A percentile compares a stretch with the other conserved stretches of the same genome.
Evolutionary conservation across 2,888 invertebrate species (phyloP).

Genomic region (Ganaspis brasiliensis): DNA sequence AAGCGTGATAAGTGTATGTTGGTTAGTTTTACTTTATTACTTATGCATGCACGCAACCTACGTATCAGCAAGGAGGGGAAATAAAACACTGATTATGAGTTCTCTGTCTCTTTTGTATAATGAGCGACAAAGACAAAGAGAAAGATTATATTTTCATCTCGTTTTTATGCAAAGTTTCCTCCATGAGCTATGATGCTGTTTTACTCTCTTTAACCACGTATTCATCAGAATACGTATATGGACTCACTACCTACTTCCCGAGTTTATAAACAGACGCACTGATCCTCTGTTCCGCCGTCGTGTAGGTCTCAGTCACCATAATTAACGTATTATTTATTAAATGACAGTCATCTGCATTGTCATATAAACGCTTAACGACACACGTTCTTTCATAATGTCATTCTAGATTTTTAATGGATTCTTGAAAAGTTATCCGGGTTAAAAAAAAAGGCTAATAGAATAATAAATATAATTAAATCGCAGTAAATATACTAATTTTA

Average conservation of each 20-base stretch:
- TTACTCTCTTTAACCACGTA: background rate
- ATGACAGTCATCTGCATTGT: slow-evolving; percentile 21
- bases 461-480: too few species aligned
- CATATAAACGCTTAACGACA: background rate
- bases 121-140: too few species aligned
- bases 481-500: too few species aligned
- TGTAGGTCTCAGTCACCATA: slow-evolving; percentile 4
- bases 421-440: too few species aligned
- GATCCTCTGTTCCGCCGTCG: slow-evolving; percentile 29
- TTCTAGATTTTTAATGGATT: background rate
- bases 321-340: slow-evolving; percentile 34
- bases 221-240: slow-evolving; percentile 25
- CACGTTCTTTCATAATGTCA: background rate
- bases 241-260: slow-evolving; percentile 57
- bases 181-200: background rate
- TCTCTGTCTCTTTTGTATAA: background rate
- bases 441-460: too few species aligned
- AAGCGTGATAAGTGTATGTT: slow-evolving; percentile 32
- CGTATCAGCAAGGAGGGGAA: slow-evolving; percentile 37
- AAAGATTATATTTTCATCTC: too few species aligned
- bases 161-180: too few species aligned
- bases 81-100: background rate
- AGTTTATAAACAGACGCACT: slow-evolving; percentile 62
- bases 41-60: slow-evolving; percentile 54
- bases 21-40: slow-evolving; percentile 47